Percentiles rank a stretch among this genome's conserved stretches.
phyloP scores from a whole-genome alignment of 2,888 invertebrate genomes.

The Pachydiplax longipennis region DNA sequence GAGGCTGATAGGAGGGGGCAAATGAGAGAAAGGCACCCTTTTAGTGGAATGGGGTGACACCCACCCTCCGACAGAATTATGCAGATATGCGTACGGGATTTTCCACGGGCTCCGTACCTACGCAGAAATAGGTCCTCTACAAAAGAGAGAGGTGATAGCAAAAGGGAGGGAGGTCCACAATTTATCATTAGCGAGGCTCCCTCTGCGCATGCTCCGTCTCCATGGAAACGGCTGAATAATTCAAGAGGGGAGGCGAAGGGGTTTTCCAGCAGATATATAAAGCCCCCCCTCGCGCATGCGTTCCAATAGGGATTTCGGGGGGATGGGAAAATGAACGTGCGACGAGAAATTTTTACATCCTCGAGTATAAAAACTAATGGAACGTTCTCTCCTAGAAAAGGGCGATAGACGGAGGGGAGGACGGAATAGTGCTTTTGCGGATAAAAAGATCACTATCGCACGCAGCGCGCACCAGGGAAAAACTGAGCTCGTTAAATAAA shows the following conservation, averaged over 20 bases:
- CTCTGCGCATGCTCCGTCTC: slow-evolving; percentile 24
- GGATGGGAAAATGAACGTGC: slow-evolving; percentile 40
- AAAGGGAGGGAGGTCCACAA: background rate
- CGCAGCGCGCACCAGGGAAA: background rate
- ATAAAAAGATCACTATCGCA: background rate
- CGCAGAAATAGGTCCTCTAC: background rate
- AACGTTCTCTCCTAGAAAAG: background rate
- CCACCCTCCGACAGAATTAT: background rate
- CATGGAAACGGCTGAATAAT: slow-evolving; percentile 39
- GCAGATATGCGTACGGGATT: background rate
- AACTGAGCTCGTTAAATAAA: too few relatives aligned
- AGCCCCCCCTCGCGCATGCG: slow-evolving; percentile 26
- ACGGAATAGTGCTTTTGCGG: background rate
- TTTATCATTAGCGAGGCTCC: slow-evolving; percentile 27
- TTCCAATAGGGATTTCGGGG: background rate
- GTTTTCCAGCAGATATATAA: slow-evolving; percentile 18
- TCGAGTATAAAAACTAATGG: slow-evolving; percentile 45
- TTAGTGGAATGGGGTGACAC: background rate
- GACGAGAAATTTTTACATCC: slow-evolving; percentile 40
- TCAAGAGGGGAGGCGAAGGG: slow-evolving; percentile 10
- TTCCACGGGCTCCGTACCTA: background rate
- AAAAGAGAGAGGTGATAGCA: background rate
- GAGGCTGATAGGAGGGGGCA: background rate
- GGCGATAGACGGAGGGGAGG: background rate
- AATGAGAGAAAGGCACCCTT: background rate